Base-by-base conservation (phyloP, 2,888 invertebrate species). In the Lasioglossum villosulum region DNA sequence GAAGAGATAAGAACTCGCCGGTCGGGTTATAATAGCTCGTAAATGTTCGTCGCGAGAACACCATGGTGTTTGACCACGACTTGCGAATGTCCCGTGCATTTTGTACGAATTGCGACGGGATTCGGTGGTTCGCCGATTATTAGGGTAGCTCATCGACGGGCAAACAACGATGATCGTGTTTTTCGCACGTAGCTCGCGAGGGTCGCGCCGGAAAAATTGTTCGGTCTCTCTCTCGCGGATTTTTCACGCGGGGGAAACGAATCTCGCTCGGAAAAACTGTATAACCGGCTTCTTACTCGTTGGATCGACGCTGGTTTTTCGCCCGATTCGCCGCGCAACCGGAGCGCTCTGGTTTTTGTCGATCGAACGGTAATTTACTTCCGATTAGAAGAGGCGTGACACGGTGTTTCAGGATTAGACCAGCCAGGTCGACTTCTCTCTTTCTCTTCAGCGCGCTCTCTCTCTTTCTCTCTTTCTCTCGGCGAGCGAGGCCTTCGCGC, bases 321-420 rank as follows among this genome's bases (percentile, higher is more conserved):
- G 30, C 19, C 8, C 1, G 30, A 34, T n/a, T 19, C 80, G 37
- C 71, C 39, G 27, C 59, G 83, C 42, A 27, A 34, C 75, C 75
- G 66, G 42, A 30, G 63, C 66, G 68, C 27, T 23, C 3, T 10
- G 39, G 56, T 83, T 76, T 83, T 83, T 83, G 75, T 37, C 81
- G 48, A 27, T 72, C 66, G 74, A 78, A 81, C 84, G 84, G 59
- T 76, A 75, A 82, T 78, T 78, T 70, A 76, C 77, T 75, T 86
- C 78, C 84, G 86, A 81, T 78, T 75, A 84, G 73, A 82, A 84
- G 73, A 78, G 84, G 75, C 78, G 73, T 74, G 56, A 75, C 66
- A 30, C 76, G 45, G 45, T 68, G 87, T 68, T 86, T 83, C 86
- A 80, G 83, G 86, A 87, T 86, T 83, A 86, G 82, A 86, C 78